phyloP scores from a whole-genome alignment of 2,888 invertebrate species.

The Metallyticus violacea region DNA sequence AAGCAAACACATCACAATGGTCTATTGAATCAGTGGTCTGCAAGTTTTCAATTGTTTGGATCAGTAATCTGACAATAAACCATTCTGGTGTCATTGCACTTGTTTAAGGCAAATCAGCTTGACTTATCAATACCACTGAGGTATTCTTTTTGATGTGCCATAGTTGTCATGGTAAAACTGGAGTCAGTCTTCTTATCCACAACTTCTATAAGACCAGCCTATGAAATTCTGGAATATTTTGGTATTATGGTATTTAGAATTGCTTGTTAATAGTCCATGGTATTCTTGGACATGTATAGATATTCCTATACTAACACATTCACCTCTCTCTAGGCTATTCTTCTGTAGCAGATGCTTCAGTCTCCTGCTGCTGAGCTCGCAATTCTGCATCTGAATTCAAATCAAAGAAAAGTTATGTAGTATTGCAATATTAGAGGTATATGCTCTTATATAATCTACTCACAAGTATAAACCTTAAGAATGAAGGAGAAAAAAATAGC shows the following conservation, averaged over 20 bases:
- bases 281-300: background rate
- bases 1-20: background rate
- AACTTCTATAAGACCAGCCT: constrained; percentile 21
- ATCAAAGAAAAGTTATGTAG: background rate
- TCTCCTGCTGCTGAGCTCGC: constrained; percentile 27
- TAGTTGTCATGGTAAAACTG: background rate
- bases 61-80: background rate
- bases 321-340: constrained; percentile 12
- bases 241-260: constrained; percentile 15
- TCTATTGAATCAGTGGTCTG: background rate
- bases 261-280: background rate
- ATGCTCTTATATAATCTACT: no score
- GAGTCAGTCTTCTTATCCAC: constrained; percentile 1
- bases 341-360: constrained; percentile 17
- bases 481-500: no score
- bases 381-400: constrained; percentile 29
- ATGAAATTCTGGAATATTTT: constrained; percentile 7
- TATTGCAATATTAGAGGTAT: background rate
- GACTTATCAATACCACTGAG: background rate
- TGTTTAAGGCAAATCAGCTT: constrained; percentile 6
- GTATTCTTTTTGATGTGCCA: background rate
- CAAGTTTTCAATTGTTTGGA: background rate
- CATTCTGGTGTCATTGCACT: background rate
- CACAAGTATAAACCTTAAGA: no score
- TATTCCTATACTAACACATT: background rate